These are phyloP conservation scores for Prietella phreatophila DNA, from an alignment of 2,113 vertebrate genomes.

Conservation along the genomic window DNA sequence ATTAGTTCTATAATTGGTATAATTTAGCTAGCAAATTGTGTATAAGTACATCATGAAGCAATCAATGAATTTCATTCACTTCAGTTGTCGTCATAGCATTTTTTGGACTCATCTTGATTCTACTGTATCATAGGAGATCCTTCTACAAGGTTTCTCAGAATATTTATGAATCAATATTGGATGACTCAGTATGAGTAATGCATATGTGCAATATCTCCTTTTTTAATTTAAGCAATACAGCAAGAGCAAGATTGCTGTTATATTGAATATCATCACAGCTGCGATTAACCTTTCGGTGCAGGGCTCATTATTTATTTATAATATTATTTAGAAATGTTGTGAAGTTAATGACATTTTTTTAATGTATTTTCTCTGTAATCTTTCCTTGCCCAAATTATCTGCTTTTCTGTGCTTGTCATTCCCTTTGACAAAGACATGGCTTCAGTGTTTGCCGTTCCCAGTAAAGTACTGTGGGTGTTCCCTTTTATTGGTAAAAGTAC, in stretches of 20 bases:
- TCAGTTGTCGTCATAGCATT: not conserved
- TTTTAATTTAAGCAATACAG: not conserved
- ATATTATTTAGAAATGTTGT: not conserved
- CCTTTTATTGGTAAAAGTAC: not conserved
- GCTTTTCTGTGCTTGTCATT: not conserved
- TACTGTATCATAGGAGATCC: not conserved
- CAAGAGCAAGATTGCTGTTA: not conserved
- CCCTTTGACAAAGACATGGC: not conserved
- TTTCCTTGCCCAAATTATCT: not conserved
- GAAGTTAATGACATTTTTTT: not conserved
- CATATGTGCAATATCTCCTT: no score
- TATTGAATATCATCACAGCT: not conserved
- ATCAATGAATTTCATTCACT: not conserved
- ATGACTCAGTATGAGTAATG: not conserved
- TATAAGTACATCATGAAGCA: not conserved
- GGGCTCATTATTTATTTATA: not conserved
- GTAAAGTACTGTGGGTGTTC: not conserved
- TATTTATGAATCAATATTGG: not conserved
- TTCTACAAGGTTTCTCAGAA: not conserved
- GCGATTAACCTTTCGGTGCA: not conserved
- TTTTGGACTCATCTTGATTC: not conserved
- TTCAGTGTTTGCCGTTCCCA: not conserved
- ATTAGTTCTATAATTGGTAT: not conserved
- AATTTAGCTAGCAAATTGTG: not conserved
- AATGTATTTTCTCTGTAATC: not conserved